Evolutionary conservation across 1,140 invertebrate species (phyloP), one percentile per base, ranked within the genome.

Genomic region (Spodoptera frugiperda): DNA sequence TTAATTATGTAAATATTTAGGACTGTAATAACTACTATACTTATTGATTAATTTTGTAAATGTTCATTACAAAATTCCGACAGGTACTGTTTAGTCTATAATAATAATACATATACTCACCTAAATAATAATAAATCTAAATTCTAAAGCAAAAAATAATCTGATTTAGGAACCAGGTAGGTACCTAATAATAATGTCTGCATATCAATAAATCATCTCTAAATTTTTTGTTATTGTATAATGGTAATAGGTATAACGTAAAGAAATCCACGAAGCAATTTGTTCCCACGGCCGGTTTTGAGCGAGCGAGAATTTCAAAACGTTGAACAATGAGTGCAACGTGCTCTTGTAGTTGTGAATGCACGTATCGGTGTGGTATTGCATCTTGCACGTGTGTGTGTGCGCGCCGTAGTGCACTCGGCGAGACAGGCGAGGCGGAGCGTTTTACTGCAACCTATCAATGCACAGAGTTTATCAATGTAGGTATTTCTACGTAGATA

Each of bases 301-400:
- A 75, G 71, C 84, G 79, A 89, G 82, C 84, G 86, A 91, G 88
- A 91, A 92, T 89, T 92, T 92, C 87, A 90, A 93, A 91, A 90
- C 87, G 87, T 88, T 90, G 87, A 91, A 91, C 91, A 91, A 91
- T 93, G 87, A 91, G 84, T 91, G 89, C 87, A 90, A 77, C 83
- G 75, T 84, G 81, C 83, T 76, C 76, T 80, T 89, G 89, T 89
- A 84, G 79, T 89, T 76, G 87, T 88, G 82, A 84, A 80, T 80
- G 74, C 79, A 78, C 63, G 77, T 6, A 78, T 30, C 21, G 17
- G 70, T 73, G 63, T 72, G 76, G 67, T 46, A 61, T 59, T 73
- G 71, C 49, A 39, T 75, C 61, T 74, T 81, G 76, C 48, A 71
- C 53, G 21, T 85, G 85, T 87, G 85, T 82, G 82, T 76, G 83